These are phyloP conservation scores for Fregetta grallaria DNA, from an alignment of 2,113 vertebrate genomes.

Conservation along the genomic window DNA sequence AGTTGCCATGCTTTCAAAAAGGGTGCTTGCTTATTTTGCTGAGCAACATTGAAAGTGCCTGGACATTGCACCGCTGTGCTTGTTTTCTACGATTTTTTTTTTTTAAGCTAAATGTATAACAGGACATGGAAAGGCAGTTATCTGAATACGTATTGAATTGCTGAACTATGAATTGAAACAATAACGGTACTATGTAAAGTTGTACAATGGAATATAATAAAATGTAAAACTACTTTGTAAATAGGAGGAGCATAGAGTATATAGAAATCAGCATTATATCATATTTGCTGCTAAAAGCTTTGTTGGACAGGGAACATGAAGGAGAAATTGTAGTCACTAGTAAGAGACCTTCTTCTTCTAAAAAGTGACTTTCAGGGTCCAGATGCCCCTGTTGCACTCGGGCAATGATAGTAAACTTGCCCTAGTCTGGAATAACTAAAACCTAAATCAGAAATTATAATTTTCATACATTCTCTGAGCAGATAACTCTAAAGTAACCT, in stretches of 20 bases:
- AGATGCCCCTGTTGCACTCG: background rate
- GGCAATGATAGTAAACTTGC: background rate
- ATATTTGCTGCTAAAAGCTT: constrained; percentile 36
- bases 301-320: background rate
- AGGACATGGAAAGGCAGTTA: background rate
- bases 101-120: constrained; percentile 50
- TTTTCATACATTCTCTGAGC: background rate
- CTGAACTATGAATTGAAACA: constrained; percentile 25
- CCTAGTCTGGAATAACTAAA: background rate
- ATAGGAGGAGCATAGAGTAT: constrained; percentile 29
- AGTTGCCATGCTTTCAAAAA: constrained; percentile 66
- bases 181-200: constrained; percentile 61
- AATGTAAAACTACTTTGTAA: constrained; percentile 72
- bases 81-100: constrained; percentile 68
- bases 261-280: background rate
- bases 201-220: constrained; percentile 78
- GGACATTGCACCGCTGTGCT: constrained; percentile 72
- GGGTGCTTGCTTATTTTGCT: constrained; percentile 72
- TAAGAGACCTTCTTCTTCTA: background rate
- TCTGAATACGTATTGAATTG: constrained; percentile 8
- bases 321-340: background rate
- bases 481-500: background rate
- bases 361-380: background rate
- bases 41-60: constrained; percentile 78
- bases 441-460: background rate